phyloP scores from a whole-genome alignment of 1,140 invertebrate genomes.

The Hetaerina americana region DNA sequence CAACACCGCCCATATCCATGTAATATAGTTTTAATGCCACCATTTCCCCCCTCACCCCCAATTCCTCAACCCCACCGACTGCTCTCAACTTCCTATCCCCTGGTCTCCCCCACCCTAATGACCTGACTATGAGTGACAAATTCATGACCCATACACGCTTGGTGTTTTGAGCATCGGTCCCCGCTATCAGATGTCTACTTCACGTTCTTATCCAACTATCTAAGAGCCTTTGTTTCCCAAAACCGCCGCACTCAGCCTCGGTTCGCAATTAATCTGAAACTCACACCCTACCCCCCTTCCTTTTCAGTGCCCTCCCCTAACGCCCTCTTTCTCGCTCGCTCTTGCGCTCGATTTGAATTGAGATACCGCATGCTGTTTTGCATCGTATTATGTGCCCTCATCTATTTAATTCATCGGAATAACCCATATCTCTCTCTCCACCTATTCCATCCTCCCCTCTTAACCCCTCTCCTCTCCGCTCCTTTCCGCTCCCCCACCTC shows the following conservation, averaged over 20 bases:
- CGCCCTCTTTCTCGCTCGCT: too few species aligned
- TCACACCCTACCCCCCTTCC: too few species aligned
- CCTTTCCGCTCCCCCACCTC: neutral
- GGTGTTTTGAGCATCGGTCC: neutral
- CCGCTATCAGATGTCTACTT: neutral
- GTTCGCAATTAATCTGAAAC: neutral
- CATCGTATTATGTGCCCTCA: neutral
- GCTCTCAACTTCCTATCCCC: too few species aligned
- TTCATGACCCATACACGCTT: neutral
- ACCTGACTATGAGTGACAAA: neutral
- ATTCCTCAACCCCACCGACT: too few species aligned
- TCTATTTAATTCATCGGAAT: too few species aligned
- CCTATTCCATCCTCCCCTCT: too few species aligned
- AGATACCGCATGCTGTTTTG: neutral
- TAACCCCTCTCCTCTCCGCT: neutral
- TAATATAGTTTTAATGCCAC: too few species aligned
- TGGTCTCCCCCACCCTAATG: too few species aligned
- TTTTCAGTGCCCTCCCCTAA: too few species aligned
- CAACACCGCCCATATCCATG: too few species aligned
- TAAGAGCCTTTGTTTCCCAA: neutral
- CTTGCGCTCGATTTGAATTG: neutral
- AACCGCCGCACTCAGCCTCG: neutral
- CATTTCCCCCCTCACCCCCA: too few species aligned
- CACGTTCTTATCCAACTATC: neutral
- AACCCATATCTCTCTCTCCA: too few species aligned